These are phyloP conservation scores for Rissa tridactyla DNA, from an alignment of 2,113 vertebrate species.

Conservation along the genomic window DNA sequence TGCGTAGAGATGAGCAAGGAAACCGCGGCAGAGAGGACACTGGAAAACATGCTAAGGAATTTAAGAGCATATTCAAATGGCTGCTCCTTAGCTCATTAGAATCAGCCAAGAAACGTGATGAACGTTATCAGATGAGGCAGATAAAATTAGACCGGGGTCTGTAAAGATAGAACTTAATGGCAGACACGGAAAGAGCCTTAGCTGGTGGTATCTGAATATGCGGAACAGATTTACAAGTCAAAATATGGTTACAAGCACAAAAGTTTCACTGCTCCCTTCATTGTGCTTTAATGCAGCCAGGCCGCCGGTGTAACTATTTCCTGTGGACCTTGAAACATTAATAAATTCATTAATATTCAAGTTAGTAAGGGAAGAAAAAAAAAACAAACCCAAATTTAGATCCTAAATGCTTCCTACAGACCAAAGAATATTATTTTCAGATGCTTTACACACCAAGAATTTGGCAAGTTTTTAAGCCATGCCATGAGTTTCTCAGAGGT, in stretches of 20 bases:
- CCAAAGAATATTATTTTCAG: neutral
- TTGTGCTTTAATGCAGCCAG: neutral
- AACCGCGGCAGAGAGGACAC: fast-evolving
- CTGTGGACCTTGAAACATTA: neutral
- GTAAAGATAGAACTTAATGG: neutral
- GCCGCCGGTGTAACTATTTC: neutral
- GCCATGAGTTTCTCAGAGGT: neutral
- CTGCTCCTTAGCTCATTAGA: neutral
- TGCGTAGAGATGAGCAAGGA: neutral
- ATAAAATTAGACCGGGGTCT: neutral
- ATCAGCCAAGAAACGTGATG: neutral
- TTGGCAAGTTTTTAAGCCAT: neutral
- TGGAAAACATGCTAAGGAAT: neutral
- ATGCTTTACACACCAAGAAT: neutral
- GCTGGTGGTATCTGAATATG: neutral
- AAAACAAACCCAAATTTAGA: too few species aligned
- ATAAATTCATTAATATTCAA: neutral
- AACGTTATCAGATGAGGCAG: neutral
- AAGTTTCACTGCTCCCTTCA: neutral
- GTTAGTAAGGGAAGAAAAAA: neutral
- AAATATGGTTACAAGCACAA: neutral
- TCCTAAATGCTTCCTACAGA: neutral
- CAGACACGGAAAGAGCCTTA: fast-evolving
- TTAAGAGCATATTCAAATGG: neutral
- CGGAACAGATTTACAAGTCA: neutral